Evolutionary conservation across 2,113 vertebrate genomes (phyloP), one percentile per base, ranked within the genome.

Genomic region (Bufo gargarizans): DNA sequence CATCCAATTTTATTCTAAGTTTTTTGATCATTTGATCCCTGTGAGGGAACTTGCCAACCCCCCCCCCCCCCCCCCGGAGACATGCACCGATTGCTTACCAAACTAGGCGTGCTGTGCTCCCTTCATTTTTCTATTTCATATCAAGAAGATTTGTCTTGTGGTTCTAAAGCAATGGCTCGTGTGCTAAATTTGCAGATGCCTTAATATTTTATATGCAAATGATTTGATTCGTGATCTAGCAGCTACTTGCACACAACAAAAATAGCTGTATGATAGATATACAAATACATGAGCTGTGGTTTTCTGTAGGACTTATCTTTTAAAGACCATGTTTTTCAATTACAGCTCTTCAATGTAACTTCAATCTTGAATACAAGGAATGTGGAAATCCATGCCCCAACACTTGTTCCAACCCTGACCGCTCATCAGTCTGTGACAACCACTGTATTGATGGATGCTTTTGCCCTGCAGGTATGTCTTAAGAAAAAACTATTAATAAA

Each of bases 401-500:
- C 89, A 97, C 94, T 47, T 98, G 97, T 89, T 95, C 93, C 16
- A 97, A 96, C 83, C 91, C 93, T 81, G 92, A 96, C 49, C 91
- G 94, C 88, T 95, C 96, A 74, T 90, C 92, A 49, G 93, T 95
- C 4, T 98, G 97, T 91, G 19, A 89, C 20, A 47, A 22, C 16
- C 86, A 67, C 59, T 91, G 90, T 49, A 89, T 86, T 45, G 33
- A 59, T 4, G 81, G 59, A 0, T 85, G 43, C 80, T 45, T 86
- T 72, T 90, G 90, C 19, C 86, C 90, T n/a, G 71, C 72, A 47
- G 81, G 90, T 89, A 85, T 53, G 16, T 49, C 4, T 14, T 14
- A 20, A 72, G 43, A 72, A 6, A 43, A 69, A 69, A 9, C 63
- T 9, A 22, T 67, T 4, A 20, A 67, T 22, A 67, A 9, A 67